phyloP scores from a whole-genome alignment of 2,797 vertebrate species.

The Sebastes hubbsi region DNA sequence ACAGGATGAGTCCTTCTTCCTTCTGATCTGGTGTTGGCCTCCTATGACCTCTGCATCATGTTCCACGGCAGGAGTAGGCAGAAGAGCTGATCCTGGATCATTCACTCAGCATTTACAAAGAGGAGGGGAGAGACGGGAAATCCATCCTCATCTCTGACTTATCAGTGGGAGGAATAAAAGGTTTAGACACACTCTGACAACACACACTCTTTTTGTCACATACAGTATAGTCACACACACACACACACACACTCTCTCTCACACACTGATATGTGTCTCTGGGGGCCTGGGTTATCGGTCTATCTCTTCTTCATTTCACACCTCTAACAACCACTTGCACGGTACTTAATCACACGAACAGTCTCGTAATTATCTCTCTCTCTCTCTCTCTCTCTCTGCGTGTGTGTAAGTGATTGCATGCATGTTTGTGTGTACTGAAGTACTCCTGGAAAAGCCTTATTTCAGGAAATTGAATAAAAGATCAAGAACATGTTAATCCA shows the following conservation, averaged over 20 bases:
- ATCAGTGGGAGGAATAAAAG: slow-evolving; percentile 33
- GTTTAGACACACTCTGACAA: slow-evolving; percentile 35
- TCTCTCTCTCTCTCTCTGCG: not conserved
- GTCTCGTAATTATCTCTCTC: slow-evolving; percentile 40
- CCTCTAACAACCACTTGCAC: slow-evolving; percentile 58
- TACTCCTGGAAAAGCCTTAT: slow-evolving; percentile 9
- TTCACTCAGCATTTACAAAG: slow-evolving; percentile 22
- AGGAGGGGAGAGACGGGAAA: slow-evolving; percentile 3
- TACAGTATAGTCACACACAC: not conserved
- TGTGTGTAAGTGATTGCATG: not conserved
- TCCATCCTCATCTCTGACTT: slow-evolving; percentile 42
- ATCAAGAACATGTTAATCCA: slow-evolving; percentile 19
- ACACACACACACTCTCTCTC: not conserved
- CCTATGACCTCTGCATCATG: not conserved
- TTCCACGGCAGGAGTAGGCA: not conserved
- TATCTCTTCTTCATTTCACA: slow-evolving; percentile 68
- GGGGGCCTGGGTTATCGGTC: slow-evolving; percentile 41
- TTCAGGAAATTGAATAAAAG: slow-evolving; percentile 28
- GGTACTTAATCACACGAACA: slow-evolving; percentile 48
- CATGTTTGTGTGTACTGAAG: not conserved
- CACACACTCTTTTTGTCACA: not conserved
- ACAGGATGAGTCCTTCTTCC: not conserved
- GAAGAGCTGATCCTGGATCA: slow-evolving; percentile 22
- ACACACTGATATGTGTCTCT: slow-evolving; percentile 18
- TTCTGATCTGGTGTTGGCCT: slow-evolving; percentile 7